phyloP scores from a whole-genome alignment of 2,113 vertebrate species.

The Mobula hypostoma region DNA sequence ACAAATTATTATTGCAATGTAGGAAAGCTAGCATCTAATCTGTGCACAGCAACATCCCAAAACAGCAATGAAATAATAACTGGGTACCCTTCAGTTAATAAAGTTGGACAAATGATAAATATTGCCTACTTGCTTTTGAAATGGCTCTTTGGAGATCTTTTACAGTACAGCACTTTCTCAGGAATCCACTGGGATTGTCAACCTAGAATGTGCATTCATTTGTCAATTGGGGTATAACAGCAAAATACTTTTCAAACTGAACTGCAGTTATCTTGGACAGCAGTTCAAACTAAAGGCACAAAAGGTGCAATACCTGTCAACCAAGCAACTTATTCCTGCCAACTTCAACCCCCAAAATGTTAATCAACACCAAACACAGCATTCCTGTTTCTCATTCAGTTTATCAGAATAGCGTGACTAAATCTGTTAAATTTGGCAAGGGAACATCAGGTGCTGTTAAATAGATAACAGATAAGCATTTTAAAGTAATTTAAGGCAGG shows the following conservation, averaged over 20 bases:
- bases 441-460: constrained; percentile 23
- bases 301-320: neutral
- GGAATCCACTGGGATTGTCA: neutral
- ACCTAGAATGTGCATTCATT: neutral
- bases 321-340: neutral
- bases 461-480: constrained; percentile 34
- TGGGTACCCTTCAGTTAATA: too few relatives aligned
- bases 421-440: constrained; percentile 31
- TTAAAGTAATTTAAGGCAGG: constrained; percentile 31
- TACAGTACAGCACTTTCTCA: too few relatives aligned
- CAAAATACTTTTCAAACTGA: neutral
- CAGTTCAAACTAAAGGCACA: neutral
- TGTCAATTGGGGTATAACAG: neutral
- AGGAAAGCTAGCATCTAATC: neutral
- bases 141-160: too few relatives aligned
- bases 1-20: neutral
- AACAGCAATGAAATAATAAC: neutral
- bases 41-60: neutral
- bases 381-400: constrained; percentile 36
- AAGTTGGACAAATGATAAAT: too few relatives aligned
- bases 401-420: constrained; percentile 17
- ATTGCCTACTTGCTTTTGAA: too few relatives aligned
- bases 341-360: neutral
- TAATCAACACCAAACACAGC: constrained; percentile 31
- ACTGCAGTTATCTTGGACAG: neutral